Percentiles rank a stretch among this genome's conserved stretches.
Conservation (phyloP, 1,140 invertebrate genomes). For the Cotesia chilonis region DNA sequence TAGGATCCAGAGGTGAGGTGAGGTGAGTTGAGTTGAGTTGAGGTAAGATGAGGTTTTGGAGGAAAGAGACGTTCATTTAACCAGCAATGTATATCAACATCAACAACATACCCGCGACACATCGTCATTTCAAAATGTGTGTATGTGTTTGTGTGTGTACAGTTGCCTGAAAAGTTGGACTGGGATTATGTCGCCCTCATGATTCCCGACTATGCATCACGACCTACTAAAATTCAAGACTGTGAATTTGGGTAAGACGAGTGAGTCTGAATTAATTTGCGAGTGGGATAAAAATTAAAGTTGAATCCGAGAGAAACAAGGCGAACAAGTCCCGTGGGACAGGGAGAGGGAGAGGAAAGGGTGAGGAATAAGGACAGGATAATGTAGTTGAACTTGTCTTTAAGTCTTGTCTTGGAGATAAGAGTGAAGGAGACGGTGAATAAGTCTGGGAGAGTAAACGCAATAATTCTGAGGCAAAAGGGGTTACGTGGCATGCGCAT, state of each 20-base stretch:
- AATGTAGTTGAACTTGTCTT: not conserved
- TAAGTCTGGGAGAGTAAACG: constrained; percentile 53
- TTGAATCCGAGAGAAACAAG: constrained; percentile 11
- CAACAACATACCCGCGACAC: constrained; percentile 39
- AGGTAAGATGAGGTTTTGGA: constrained; percentile 17
- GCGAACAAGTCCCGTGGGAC: constrained; percentile 34
- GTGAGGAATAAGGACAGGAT: too few species aligned
- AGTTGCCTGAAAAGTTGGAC: constrained; percentile 17
- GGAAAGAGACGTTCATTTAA: constrained; percentile 41
- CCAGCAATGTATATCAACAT: constrained; percentile 50
- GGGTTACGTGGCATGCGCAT: constrained; percentile 61
- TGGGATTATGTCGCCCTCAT: constrained; percentile 30
- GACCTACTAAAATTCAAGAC: constrained; percentile 22
- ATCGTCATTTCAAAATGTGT: not conserved
- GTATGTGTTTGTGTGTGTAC: too few species aligned
- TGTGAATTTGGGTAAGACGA: constrained; percentile 26
- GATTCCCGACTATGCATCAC: constrained; percentile 17
- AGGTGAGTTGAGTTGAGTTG: too few species aligned
- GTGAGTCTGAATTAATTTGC: constrained; percentile 37
- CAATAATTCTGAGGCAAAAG: constrained; percentile 61
- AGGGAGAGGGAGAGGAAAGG: constrained; percentile 43
- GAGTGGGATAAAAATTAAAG: constrained; percentile 32
- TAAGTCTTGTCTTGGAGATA: constrained; percentile 9
- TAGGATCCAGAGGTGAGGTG: too few species aligned
- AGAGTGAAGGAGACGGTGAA: constrained; percentile 22